A percentile compares a stretch with the other conserved stretches of the same genome.
Conservation (phyloP, 2,888 invertebrate species). For the Mesochorus sp. region DNA sequence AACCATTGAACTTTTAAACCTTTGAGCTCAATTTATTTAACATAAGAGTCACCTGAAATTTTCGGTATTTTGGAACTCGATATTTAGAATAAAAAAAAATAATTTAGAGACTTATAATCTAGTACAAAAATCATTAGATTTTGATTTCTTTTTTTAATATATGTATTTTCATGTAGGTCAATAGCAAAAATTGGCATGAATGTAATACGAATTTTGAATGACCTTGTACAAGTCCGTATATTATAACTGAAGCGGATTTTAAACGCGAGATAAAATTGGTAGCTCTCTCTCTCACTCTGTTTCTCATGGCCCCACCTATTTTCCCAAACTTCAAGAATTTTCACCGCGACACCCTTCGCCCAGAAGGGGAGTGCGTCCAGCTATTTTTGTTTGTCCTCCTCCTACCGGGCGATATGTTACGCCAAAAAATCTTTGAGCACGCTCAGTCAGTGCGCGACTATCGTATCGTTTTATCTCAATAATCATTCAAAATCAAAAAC, state of each 20-base stretch:
- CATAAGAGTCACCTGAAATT: too few species aligned
- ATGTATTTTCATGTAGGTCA: too few species aligned
- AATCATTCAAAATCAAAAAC: too few species aligned
- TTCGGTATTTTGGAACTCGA: too few species aligned
- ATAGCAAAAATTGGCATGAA: too few species aligned
- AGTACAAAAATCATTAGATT: too few species aligned
- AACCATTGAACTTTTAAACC: too few species aligned
- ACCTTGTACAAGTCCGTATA: not conserved
- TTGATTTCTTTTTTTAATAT: too few species aligned
- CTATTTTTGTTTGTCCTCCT: constrained; percentile 65
- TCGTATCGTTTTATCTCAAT: constrained; percentile 13
- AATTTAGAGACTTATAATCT: too few species aligned
- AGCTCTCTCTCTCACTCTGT: constrained; percentile 24
- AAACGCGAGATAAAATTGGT: constrained; percentile 58
- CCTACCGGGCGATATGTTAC: constrained; percentile 51
- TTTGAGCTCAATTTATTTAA: too few species aligned
- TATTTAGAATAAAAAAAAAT: too few species aligned
- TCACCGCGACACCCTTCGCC: constrained; percentile 53
- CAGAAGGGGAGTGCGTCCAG: constrained; percentile 53
- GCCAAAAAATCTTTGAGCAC: constrained; percentile 52
- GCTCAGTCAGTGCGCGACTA: constrained; percentile 44
- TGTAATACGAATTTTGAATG: not conserved
- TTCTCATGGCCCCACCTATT: constrained; percentile 59
- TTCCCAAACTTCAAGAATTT: constrained; percentile 56
- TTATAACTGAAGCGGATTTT: constrained; percentile 22